Evolutionary conservation across 2,113 vertebrate genomes (phyloP), one percentile per base, ranked within the genome.

Genomic region (Rutilus rutilus): DNA sequence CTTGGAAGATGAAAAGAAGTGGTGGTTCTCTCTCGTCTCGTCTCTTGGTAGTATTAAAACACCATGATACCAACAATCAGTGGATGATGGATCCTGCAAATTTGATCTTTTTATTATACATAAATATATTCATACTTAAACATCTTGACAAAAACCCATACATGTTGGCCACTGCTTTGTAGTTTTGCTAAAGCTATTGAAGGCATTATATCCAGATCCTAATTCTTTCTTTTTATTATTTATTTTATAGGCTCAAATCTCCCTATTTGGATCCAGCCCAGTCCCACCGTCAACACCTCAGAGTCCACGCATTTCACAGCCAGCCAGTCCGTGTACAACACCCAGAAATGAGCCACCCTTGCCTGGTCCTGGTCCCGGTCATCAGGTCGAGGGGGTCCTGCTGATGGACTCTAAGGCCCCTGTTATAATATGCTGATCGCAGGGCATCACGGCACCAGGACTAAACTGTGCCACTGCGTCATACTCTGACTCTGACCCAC

Each of bases 191-290:
- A 47, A 62, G 10, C 15, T 4, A 23, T 27, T 81, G 2, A 30
- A 81, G 39, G 8, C 21, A 52, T 80, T 19, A 12, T 86, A 23
- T 59, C 25, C 19, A 47, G 3, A 6, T 80, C 5, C 45, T 75
- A 25, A 67, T 42, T 86, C 19, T 62, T 8, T 76, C 65, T 14
- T 27, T n/a, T 42, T 7, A 2, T 76, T 42, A 4, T 77, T 23
- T 30, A 12, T 50, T 1, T 39, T 85, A 5, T 8, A 93, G 93
- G 88, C 83, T 84, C 64, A 78, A 78, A 36, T 60, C 64, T 78
- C 89, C 89, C 89, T 25, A 47, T 90, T 80, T 89, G 86, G 90
- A 93, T 90, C 91, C 93, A 92, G 90, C 92, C 91, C 75, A 90
- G 90, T 91, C 86, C 83, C 84, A 90, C 90, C 71, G 83, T 86